Conservation (phyloP, 2,797 vertebrate species). For the Ptychobarbus kaznakovi region DNA sequence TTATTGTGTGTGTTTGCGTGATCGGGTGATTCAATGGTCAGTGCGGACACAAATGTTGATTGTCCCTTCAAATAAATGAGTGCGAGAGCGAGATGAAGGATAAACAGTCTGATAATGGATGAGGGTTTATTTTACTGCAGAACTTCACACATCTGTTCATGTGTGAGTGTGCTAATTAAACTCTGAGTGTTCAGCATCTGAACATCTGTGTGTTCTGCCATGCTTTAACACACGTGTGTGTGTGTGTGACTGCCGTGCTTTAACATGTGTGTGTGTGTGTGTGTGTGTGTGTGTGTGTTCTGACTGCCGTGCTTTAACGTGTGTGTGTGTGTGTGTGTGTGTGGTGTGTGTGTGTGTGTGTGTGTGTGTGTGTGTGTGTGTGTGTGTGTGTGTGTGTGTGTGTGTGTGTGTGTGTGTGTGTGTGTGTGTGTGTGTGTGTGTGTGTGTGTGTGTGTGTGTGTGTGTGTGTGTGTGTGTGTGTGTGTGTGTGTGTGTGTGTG, state of each 20-base stretch:
- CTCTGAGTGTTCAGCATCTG: slow-evolving; percentile 7
- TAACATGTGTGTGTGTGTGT: slow-evolving; percentile 25
- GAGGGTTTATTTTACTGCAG: neutral
- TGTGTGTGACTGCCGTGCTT: slow-evolving; percentile 4
- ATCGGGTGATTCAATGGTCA: slow-evolving; percentile 38
- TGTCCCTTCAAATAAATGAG: slow-evolving; percentile 70
- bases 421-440: slow-evolving; percentile 22
- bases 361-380: too few species aligned
- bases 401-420: slow-evolving; percentile 13
- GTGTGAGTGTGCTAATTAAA: neutral
- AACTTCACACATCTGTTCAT: slow-evolving; percentile 2
- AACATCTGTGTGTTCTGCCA: slow-evolving; percentile 5
- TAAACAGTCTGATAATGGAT: slow-evolving; percentile 1
- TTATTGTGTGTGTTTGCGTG: slow-evolving; percentile 78
- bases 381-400: too few species aligned
- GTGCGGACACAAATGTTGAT: slow-evolving; percentile 75
- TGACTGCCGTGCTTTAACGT: too few species aligned
- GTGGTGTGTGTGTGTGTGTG: neutral
- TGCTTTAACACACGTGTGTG: slow-evolving; percentile 7
- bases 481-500: slow-evolving; percentile 30
- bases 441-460: too few species aligned
- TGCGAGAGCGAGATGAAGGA: slow-evolving; percentile 68
- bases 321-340: slow-evolving; percentile 2
- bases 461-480: neutral
- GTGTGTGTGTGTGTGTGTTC: slow-evolving; percentile 26